A percentile compares a stretch with the other conserved stretches of the same genome.
Conservation (phyloP, 2,888 invertebrate species). For the Drosophila mercatorum region DNA sequence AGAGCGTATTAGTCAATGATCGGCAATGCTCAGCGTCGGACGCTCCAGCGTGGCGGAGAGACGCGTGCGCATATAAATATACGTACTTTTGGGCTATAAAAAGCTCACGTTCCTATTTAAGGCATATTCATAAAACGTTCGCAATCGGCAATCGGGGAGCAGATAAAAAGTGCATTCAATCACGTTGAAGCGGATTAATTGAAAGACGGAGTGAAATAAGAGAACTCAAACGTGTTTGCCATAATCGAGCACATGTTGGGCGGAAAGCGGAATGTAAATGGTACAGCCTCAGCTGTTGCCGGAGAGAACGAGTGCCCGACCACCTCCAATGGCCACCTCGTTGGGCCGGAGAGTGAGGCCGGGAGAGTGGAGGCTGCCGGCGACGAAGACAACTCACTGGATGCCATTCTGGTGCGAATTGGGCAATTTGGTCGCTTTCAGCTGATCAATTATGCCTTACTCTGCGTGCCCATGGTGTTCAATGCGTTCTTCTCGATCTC, state of each 20-base stretch:
- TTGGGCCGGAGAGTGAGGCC: slow-evolving; percentile 12
- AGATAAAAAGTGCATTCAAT: slow-evolving; percentile 60
- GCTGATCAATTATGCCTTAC: slow-evolving; percentile 86
- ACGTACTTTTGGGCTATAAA: slow-evolving; percentile 43
- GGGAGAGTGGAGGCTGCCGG: slow-evolving; percentile 22
- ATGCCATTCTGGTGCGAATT: slow-evolving; percentile 82
- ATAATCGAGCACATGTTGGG: slow-evolving; percentile 27
- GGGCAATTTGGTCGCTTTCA: slow-evolving; percentile 89
- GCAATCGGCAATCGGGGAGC: background rate
- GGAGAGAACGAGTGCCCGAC: slow-evolving; percentile 13
- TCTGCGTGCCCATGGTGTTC: slow-evolving; percentile 88
- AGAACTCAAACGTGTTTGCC: background rate
- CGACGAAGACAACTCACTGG: slow-evolving; percentile 70
- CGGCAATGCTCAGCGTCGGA: slow-evolving; percentile 51
- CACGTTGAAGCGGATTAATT: slow-evolving; percentile 50
- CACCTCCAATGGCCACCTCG: slow-evolving; percentile 42
- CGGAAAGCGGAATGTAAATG: slow-evolving; percentile 21
- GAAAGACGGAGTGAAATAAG: background rate
- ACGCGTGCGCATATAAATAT: slow-evolving; percentile 12
- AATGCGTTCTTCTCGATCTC: slow-evolving; percentile 88
- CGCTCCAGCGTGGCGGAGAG: slow-evolving; percentile 33
- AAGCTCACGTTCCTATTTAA: slow-evolving; percentile 22
- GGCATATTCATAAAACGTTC: too few relatives aligned
- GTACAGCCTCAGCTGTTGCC: slow-evolving; percentile 3
- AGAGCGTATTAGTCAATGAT: slow-evolving; percentile 57